Evolutionary conservation across 2,888 invertebrate species (phyloP).

Genomic region (Drosophila niveifrons): DNA sequence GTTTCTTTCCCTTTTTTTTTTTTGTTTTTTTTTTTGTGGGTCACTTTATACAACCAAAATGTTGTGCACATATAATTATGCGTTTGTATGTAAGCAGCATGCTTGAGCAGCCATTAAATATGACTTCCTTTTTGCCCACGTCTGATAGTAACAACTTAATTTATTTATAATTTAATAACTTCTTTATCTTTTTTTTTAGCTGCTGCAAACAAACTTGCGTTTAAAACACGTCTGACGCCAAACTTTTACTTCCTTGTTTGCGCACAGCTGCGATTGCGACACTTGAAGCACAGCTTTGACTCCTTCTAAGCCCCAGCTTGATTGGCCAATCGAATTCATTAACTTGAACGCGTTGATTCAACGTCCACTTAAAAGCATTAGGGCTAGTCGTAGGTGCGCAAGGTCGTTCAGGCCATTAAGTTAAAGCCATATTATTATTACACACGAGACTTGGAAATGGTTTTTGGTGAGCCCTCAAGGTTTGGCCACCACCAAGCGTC

Average conservation of each 20-base stretch:
- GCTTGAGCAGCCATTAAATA: constrained; percentile 3
- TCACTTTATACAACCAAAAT: not conserved
- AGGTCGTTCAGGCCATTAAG: constrained; percentile 56
- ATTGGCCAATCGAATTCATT: constrained; percentile 6
- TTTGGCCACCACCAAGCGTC: constrained; percentile 13
- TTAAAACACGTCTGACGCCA: not conserved
- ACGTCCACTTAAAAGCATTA: not conserved
- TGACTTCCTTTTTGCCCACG: constrained; percentile 15
- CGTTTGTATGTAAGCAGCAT: not conserved
- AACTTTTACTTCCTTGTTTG: constrained; percentile 23
- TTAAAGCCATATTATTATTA: constrained; percentile 32
- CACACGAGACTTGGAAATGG: constrained; percentile 26
- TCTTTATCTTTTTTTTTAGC: constrained; percentile 7
- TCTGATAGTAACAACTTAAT: not conserved
- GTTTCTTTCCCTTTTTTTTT: too few species aligned
- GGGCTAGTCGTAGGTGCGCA: constrained; percentile 37
- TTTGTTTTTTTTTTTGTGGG: constrained; percentile 3
- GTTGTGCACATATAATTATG: not conserved
- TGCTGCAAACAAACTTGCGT: not conserved
- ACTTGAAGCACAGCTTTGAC: not conserved
- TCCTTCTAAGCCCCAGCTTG: constrained; percentile 7
- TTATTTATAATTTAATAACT: constrained; percentile 13
- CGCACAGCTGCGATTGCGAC: not conserved
- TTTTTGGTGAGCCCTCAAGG: constrained; percentile 27
- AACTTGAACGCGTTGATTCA: not conserved